Percentiles rank a stretch among this genome's conserved stretches.
Evolutionary conservation across 2,797 vertebrate species (phyloP).

Genomic region (Carcharodon carcharias): DNA sequence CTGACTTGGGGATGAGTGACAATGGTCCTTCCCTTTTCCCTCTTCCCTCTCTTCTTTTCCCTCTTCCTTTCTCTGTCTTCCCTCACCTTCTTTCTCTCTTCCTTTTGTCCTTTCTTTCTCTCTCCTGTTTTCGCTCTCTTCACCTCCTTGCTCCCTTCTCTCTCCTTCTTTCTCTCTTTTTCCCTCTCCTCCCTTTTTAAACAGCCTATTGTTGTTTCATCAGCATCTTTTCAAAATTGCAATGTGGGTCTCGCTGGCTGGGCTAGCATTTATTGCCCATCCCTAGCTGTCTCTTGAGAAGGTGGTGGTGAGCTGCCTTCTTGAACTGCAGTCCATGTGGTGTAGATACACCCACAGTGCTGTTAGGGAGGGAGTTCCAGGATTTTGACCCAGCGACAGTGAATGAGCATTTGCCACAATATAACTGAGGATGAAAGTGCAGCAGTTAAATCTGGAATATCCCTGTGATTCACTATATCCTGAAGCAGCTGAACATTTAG

Average conservation of each 20-base stretch:
- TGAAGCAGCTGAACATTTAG: neutral
- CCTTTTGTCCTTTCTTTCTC: no score
- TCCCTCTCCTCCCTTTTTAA: neutral
- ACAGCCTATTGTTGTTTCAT: neutral
- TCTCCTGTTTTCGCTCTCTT: no score
- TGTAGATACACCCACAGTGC: neutral
- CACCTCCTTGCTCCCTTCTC: no score
- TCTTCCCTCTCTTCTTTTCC: neutral
- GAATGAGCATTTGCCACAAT: neutral
- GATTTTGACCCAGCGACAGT: neutral
- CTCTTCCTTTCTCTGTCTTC: no score
- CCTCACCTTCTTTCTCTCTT: no score
- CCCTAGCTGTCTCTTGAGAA: neutral
- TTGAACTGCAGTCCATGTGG: neutral
- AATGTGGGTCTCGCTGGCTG: neutral
- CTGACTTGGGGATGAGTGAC: neutral
- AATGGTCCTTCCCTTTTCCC: neutral
- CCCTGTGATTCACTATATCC: neutral
- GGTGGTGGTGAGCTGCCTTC: neutral
- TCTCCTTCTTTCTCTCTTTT: rapidly evolving
- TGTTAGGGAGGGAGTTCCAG: neutral
- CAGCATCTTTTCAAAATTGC: neutral
- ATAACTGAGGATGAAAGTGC: no score
- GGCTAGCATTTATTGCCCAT: neutral
- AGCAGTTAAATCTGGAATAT: neutral